These are phyloP conservation scores for Hyperoplus immaculatus DNA, from an alignment of 2,797 vertebrate species.

Conservation along the genomic window DNA sequence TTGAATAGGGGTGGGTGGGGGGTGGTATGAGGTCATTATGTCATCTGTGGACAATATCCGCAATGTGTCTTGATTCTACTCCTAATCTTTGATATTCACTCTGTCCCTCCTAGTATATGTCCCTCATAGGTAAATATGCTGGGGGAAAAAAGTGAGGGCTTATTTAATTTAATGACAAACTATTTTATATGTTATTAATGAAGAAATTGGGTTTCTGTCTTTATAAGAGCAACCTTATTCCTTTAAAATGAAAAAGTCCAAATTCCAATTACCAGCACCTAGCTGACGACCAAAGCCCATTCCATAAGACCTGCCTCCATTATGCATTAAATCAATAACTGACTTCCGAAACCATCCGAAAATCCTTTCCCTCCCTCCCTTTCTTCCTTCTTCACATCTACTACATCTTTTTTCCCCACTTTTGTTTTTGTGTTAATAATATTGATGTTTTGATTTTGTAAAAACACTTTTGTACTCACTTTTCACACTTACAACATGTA, in stretches of 20 bases:
- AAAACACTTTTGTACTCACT: neutral
- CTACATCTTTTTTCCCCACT: no score
- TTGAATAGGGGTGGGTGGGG: slow-evolving; percentile 2
- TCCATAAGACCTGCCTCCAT: no score
- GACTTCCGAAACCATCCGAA: no score
- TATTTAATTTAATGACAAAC: neutral
- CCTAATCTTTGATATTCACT: slow-evolving; percentile 1
- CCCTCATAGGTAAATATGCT: neutral
- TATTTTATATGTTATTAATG: neutral
- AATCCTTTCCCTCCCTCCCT: no score
- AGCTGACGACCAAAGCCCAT: no score
- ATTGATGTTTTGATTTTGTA: no score
- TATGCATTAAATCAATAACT: no score
- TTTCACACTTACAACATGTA: neutral
- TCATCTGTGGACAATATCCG: slow-evolving; percentile 10
- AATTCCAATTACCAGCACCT: no score
- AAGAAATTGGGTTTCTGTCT: neutral
- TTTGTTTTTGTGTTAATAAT: no score
- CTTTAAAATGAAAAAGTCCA: neutral
- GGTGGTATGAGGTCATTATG: neutral
- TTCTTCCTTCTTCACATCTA: no score
- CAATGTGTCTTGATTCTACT: slow-evolving; percentile 15
- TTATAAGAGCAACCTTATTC: neutral
- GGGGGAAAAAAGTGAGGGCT: neutral
- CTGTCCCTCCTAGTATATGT: neutral